A percentile compares a stretch with the other conserved stretches of the same genome.
phyloP scores from a whole-genome alignment of 2,113 vertebrate species.

The Lates calcarifer region DNA sequence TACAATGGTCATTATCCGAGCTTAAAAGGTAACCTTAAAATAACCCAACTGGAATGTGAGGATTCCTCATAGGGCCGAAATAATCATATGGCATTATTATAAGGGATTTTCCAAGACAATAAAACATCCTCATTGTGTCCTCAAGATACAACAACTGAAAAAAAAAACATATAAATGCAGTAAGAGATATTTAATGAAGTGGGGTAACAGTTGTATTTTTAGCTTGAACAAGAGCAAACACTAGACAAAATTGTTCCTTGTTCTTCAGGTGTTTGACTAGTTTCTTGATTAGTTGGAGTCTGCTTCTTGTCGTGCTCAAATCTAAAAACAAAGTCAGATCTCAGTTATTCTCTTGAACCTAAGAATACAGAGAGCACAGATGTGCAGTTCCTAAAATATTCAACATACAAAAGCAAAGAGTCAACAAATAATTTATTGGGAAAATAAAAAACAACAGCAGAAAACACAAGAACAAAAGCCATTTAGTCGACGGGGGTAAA shows the following conservation, averaged over 20 bases:
- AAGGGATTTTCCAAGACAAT: slow-evolving; percentile 47
- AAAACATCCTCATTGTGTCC: neutral
- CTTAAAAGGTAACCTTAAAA: slow-evolving; percentile 59
- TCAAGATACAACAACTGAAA: neutral
- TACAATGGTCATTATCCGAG: slow-evolving; percentile 52
- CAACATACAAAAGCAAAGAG: slow-evolving; percentile 76
- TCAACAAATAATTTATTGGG: slow-evolving; percentile 82
- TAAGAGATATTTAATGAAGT: neutral
- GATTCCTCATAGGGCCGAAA: slow-evolving; percentile 31
- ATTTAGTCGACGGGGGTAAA: slow-evolving; percentile 57
- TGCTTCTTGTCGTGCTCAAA: neutral
- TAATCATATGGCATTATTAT: slow-evolving; percentile 40
- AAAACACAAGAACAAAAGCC: slow-evolving; percentile 76
- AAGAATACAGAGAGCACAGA: slow-evolving; percentile 70
- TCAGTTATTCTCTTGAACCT: slow-evolving; percentile 49
- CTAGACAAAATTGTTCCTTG: neutral
- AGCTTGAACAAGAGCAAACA: neutral
- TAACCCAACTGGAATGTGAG: slow-evolving; percentile 26
- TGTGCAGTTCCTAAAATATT: slow-evolving; percentile 83
- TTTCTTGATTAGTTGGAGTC: neutral
- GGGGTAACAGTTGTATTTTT: neutral
- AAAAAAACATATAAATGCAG: neutral
- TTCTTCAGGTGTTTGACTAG: slow-evolving; percentile 6
- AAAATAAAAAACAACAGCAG: slow-evolving; percentile 74
- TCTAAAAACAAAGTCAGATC: slow-evolving; percentile 42